A percentile compares a stretch with the other conserved stretches of the same genome.
phyloP scores from a whole-genome alignment of 2,113 vertebrate species.

The Pica pica region DNA sequence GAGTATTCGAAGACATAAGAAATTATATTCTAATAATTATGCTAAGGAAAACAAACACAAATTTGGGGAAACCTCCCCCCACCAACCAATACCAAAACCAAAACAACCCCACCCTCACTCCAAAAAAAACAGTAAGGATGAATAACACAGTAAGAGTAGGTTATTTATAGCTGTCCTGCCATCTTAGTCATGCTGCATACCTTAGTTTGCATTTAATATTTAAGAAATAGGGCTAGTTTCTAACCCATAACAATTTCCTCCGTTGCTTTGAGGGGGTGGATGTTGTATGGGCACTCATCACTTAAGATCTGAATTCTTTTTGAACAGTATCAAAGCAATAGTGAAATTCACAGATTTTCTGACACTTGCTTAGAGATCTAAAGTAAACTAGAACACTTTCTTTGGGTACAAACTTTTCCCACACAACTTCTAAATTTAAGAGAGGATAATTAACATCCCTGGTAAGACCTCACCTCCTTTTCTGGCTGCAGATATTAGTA shows the following conservation, averaged over 20 bases:
- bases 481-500: not conserved
- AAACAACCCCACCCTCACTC: fast-evolving
- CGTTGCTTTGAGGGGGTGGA: not conserved
- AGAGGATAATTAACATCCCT: not conserved
- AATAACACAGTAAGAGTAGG: not conserved
- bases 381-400: not conserved
- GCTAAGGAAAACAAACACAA: not conserved
- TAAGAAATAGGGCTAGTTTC: not conserved
- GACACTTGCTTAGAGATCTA: not conserved
- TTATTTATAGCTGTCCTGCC: not conserved
- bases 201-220: not conserved
- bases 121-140: not conserved
- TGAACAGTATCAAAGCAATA: not conserved
- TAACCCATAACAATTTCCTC: not conserved
- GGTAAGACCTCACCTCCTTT: not conserved
- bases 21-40: not conserved
- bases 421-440: not conserved
- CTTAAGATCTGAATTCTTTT: not conserved
- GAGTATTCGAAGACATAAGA: not conserved
- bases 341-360: not conserved
- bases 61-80: fast-evolving
- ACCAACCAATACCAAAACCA: not conserved
- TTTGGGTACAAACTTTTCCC: not conserved
- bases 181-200: not conserved
- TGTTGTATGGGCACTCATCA: not conserved